Evolutionary conservation across 2,113 vertebrate genomes (phyloP).

Genomic region (Hypocryptadius cinnamomeus): DNA sequence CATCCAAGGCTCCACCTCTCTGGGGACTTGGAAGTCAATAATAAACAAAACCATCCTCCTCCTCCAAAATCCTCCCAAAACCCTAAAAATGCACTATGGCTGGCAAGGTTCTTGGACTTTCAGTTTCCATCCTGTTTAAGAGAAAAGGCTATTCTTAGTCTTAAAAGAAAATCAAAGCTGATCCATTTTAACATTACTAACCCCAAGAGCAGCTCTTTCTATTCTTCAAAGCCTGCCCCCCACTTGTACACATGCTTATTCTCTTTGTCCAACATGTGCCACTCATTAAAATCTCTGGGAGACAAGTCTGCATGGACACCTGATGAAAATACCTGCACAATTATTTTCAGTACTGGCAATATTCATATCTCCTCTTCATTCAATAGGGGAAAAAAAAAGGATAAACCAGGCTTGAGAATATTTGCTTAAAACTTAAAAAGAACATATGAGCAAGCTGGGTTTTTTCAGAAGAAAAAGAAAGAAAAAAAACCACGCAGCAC

Average conservation of each 20-base stretch:
- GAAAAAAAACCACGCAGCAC: neutral
- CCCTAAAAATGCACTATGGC: neutral
- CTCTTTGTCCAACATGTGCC: neutral
- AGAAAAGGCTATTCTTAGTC: neutral
- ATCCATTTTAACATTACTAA: neutral
- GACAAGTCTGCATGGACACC: accelerated
- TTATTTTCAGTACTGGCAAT: neutral
- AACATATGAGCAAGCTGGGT: neutral
- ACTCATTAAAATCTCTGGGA: neutral
- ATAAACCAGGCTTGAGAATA: neutral
- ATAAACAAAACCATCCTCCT: neutral
- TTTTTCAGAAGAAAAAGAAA: neutral
- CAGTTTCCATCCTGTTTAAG: neutral
- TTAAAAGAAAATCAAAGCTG: neutral
- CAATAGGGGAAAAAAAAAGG: neutral
- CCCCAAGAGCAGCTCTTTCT: neutral
- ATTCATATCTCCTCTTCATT: neutral
- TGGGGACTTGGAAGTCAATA: neutral
- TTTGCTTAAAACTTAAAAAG: neutral
- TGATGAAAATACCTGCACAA: neutral
- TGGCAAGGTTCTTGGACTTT: neutral
- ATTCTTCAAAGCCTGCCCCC: neutral
- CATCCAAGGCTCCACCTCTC: neutral
- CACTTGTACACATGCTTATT: neutral
- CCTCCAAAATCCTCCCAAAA: neutral